phyloP scores from a whole-genome alignment of 1,140 invertebrate genomes.

The Drosophila tristis region DNA sequence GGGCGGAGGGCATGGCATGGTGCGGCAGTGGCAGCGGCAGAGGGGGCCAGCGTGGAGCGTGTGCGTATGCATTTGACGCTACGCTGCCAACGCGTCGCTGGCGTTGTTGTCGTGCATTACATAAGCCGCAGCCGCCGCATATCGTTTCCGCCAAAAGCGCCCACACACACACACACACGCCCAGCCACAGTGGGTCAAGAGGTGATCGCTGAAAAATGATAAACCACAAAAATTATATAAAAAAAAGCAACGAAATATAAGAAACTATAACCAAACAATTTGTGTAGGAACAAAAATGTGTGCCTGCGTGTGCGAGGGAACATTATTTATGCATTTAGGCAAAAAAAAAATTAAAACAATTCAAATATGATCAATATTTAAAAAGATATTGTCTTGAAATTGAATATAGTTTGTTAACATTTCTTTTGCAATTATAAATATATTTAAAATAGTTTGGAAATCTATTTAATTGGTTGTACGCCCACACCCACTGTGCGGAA shows the following conservation, averaged over 20 bases:
- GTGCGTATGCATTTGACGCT: slow-evolving; percentile 57
- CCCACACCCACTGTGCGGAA: slow-evolving; percentile 11
- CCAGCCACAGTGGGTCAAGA: slow-evolving; percentile 36
- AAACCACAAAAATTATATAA: background rate
- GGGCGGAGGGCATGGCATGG: background rate
- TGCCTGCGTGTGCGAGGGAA: slow-evolving; percentile 3
- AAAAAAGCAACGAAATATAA: background rate
- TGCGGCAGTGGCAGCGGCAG: background rate
- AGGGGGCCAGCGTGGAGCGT: slow-evolving; percentile 18
- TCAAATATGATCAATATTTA: background rate
- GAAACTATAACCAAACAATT: background rate
- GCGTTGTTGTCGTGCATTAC: slow-evolving; percentile 49
- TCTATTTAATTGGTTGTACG: too few relatives aligned
- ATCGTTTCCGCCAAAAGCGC: slow-evolving; percentile 69
- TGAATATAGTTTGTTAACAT: too few relatives aligned
- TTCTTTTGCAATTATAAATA: too few relatives aligned
- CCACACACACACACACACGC: slow-evolving; percentile 37
- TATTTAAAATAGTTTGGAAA: too few relatives aligned
- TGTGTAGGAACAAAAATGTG: background rate
- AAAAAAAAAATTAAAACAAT: too few relatives aligned
- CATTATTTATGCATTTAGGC: too few relatives aligned
- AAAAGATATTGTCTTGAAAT: background rate
- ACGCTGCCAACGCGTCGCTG: slow-evolving; percentile 37
- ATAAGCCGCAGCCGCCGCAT: slow-evolving; percentile 57
- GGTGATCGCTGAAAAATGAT: slow-evolving; percentile 15